Evolutionary conservation across 2,113 vertebrate species (phyloP), one percentile per base, ranked within the genome.

Genomic region (Lanius ludovicianus): DNA sequence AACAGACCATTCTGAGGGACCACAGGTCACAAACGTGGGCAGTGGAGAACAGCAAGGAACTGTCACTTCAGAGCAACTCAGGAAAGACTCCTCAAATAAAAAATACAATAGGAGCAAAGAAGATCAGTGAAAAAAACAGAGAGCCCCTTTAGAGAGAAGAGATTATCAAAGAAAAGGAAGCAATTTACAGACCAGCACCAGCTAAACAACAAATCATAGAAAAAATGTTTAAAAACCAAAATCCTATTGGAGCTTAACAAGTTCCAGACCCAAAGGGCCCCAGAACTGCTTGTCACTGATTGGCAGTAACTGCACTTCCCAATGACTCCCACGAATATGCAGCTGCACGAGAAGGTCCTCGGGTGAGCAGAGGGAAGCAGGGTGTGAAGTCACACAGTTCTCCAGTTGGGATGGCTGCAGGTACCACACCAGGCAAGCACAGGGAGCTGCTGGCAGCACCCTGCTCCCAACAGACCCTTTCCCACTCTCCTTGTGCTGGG

Each of bases 311-410:
- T 31, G 57, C 15, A 8, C n/a, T 22, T 52, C 57, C 65, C 33
- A 13, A 7, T 2, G n/a, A 46, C 1, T 35, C 5, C 62, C 46
- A 10, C 1, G 1, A 24, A 15, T 0, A 1, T 2, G 57, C 33
- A 6, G 8, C 11, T 27, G 63, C 68, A 19, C 2, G 1, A 9
- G 6, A 8, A 10, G 37, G 42, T 2, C 6, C 50, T 39, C 76
- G 56, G 74, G 27, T 0, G 17, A 42, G 70, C 31, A 62, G 25
- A 27, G 30, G 55, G 60, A 28, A 62, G 44, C 80, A 55, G 44
- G 44, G 0, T 4, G 31, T 9, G 0, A 10, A 7, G 21, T 6
- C 5, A 15, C 25, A 7, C 24, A 49, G 25, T 3, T 44, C 14
- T 27, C 3, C 33, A 22, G 21, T 1, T 4, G 13, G 59, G 37